phyloP scores from a whole-genome alignment of 2,113 vertebrate species.

The Boulengeromyrus knoepffleri region DNA sequence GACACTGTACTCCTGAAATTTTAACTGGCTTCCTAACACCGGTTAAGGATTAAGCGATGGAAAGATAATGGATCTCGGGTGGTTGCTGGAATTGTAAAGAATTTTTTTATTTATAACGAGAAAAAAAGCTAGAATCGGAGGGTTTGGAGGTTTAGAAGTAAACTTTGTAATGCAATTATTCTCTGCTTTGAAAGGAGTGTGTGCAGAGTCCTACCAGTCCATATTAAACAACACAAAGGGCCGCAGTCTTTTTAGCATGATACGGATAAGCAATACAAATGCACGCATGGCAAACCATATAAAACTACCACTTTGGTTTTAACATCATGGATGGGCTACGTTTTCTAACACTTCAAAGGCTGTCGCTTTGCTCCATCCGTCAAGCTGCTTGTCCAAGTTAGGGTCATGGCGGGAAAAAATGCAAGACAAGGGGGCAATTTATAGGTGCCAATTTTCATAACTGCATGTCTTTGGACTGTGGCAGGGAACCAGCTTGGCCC shows the following conservation, averaged over 20 bases:
- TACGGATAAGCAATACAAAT: neutral
- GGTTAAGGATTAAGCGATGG: neutral
- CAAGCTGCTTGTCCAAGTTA: neutral
- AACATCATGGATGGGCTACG: neutral
- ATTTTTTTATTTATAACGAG: neutral
- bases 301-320: neutral
- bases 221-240: neutral
- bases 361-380: neutral
- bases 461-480: neutral
- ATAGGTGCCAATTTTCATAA: neutral
- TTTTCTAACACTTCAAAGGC: neutral
- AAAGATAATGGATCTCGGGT: neutral
- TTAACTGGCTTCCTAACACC: slow-evolving; percentile 31
- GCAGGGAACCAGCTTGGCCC: neutral
- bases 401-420: neutral
- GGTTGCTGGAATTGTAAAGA: neutral
- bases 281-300: neutral
- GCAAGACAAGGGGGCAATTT: neutral
- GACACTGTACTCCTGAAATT: slow-evolving; percentile 31
- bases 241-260: neutral
- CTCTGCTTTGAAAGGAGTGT: neutral
- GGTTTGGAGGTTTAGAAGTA: neutral
- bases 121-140: neutral
- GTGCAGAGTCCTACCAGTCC: neutral
- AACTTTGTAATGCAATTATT: neutral